These are phyloP conservation scores for Glossophaga mutica DNA, from an alignment of 2,797 vertebrate species.

Conservation along the genomic window DNA sequence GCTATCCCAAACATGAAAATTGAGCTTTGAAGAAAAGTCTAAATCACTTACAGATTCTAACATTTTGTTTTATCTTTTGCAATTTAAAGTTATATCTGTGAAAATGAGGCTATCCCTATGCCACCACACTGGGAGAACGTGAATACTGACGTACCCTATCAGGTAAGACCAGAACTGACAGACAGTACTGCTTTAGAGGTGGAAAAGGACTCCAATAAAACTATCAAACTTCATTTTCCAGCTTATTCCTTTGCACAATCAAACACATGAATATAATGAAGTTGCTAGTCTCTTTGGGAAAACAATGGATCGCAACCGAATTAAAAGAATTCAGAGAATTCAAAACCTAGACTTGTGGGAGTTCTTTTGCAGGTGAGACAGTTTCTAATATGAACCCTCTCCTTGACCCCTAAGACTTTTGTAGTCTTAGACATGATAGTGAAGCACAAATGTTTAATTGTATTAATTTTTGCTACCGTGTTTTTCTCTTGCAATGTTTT, in stretches of 20 bases:
- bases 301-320: slow-evolving; percentile 91
- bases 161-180: slow-evolving; percentile 82
- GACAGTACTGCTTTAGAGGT: not conserved
- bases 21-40: not conserved
- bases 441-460: slow-evolving; percentile 11
- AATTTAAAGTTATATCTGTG: slow-evolving; percentile 93
- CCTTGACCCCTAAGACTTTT: slow-evolving; percentile 43
- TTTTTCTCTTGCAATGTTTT: not conserved
- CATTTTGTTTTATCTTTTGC: slow-evolving; percentile 61
- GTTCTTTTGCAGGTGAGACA: slow-evolving; percentile 95
- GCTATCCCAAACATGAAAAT: not conserved
- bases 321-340: slow-evolving; percentile 95
- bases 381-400: slow-evolving; percentile 64
- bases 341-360: slow-evolving; percentile 98
- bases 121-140: slow-evolving; percentile 97
- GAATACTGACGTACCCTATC: slow-evolving; percentile 92
- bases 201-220: slow-evolving; percentile 37
- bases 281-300: slow-evolving; percentile 93
- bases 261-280: slow-evolving; percentile 96
- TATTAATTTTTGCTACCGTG: not conserved
- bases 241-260: slow-evolving; percentile 92
- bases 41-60: not conserved
- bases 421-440: slow-evolving; percentile 19
- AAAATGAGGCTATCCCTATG: slow-evolving; percentile 94
- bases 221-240: slow-evolving; percentile 75